Conservation (phyloP, 2,113 vertebrate genomes). For the Chunga burmeisteri region DNA sequence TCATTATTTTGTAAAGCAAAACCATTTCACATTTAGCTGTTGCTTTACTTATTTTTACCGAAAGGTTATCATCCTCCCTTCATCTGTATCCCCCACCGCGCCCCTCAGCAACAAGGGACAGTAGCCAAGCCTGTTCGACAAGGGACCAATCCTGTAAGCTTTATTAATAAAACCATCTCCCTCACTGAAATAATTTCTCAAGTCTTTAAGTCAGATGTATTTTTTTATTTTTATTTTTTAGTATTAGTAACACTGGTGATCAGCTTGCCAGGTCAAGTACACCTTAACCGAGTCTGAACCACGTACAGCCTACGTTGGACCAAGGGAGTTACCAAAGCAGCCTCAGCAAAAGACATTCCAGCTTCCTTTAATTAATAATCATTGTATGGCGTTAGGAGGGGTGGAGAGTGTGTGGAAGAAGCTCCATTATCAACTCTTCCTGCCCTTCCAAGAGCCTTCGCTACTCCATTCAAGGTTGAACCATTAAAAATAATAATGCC, state of each 20-base stretch:
- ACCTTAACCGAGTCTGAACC: not conserved
- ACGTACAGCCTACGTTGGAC: not conserved
- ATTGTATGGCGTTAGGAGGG: too few relatives aligned
- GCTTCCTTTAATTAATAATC: not conserved
- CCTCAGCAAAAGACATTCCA: not conserved
- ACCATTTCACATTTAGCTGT: not conserved
- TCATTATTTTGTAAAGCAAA: constrained; percentile 1
- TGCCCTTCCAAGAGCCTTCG: not conserved
- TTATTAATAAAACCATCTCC: not conserved
- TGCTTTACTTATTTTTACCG: not conserved
- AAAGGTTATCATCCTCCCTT: not conserved
- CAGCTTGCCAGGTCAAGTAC: not conserved
- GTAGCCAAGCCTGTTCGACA: not conserved
- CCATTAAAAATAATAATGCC: constrained; percentile 6
- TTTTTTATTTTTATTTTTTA: not conserved
- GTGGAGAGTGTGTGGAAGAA: not conserved
- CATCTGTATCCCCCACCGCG: not conserved
- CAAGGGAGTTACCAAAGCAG: not conserved
- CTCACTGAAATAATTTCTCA: not conserved
- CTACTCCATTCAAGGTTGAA: not conserved
- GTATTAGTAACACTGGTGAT: not conserved
- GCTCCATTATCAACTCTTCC: not conserved
- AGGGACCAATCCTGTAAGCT: not conserved
- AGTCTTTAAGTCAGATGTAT: not conserved
- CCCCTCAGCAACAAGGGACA: too few relatives aligned